Conservation (phyloP, 2,113 vertebrate species). For the Candoia aspera region DNA sequence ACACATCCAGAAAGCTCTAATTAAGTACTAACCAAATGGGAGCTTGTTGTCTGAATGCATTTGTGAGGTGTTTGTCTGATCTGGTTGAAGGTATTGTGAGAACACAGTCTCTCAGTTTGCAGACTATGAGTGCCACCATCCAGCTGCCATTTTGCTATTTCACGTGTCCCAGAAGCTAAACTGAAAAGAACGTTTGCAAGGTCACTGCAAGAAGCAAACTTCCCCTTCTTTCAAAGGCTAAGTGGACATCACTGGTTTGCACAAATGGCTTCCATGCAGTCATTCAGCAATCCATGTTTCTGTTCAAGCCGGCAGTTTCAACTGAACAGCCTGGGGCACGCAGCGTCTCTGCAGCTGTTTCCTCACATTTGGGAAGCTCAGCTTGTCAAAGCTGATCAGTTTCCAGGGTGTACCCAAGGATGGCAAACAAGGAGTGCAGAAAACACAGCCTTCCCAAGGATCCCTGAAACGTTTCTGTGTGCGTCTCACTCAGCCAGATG, state of each 20-base stretch:
- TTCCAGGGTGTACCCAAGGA: not conserved
- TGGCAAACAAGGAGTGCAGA: not conserved
- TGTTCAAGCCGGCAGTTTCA: not conserved
- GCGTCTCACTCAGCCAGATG: not conserved
- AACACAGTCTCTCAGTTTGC: not conserved
- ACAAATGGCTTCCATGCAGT: too few species aligned
- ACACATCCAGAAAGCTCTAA: not conserved
- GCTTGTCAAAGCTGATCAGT: constrained; percentile 60
- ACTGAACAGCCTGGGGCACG: not conserved
- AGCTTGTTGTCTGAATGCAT: not conserved
- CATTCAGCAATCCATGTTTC: constrained; percentile 24
- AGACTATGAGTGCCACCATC: not conserved
- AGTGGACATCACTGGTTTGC: not conserved
- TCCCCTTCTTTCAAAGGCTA: not conserved
- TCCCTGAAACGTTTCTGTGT: not conserved
- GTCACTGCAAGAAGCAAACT: not conserved
- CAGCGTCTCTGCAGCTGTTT: constrained; percentile 58
- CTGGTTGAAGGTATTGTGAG: not conserved
- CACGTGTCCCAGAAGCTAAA: not conserved
- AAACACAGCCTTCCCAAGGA: not conserved
- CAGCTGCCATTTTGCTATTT: not conserved
- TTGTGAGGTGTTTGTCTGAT: not conserved
- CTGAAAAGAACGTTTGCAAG: not conserved
- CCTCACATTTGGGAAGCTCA: constrained; percentile 37
- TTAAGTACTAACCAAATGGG: not conserved